Evolutionary conservation across 2,113 vertebrate genomes (phyloP).

Genomic region (Nesogale talazaci): DNA sequence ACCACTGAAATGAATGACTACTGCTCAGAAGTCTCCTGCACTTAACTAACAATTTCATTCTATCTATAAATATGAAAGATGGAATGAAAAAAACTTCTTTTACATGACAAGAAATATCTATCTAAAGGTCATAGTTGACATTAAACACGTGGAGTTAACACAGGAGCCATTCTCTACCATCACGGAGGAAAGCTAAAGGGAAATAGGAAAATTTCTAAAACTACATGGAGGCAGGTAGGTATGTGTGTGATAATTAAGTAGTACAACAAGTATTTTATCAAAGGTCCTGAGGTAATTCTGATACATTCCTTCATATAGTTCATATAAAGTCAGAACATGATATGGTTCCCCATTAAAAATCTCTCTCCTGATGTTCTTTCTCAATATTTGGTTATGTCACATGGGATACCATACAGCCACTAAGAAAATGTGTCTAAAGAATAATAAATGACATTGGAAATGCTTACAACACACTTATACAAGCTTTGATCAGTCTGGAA

Average conservation of each 20-base stretch:
- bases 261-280: neutral
- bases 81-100: too few species aligned
- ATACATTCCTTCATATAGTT: neutral
- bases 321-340: neutral
- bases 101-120: too few species aligned
- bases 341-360: neutral
- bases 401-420: neutral
- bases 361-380: neutral
- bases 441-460: constrained; percentile 6
- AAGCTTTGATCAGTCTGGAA: neutral
- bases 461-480: neutral
- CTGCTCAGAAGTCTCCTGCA: neutral
- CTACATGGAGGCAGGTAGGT: neutral
- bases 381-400: neutral
- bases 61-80: too few species aligned
- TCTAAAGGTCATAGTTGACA: neutral
- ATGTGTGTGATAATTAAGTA: neutral
- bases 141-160: neutral
- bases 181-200: neutral
- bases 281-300: neutral
- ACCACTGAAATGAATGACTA: neutral
- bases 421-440: neutral
- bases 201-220: neutral
- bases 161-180: neutral
- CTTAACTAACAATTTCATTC: too few species aligned